Conservation (phyloP, 2,797 vertebrate genomes). For the Eulemur mongoz region DNA sequence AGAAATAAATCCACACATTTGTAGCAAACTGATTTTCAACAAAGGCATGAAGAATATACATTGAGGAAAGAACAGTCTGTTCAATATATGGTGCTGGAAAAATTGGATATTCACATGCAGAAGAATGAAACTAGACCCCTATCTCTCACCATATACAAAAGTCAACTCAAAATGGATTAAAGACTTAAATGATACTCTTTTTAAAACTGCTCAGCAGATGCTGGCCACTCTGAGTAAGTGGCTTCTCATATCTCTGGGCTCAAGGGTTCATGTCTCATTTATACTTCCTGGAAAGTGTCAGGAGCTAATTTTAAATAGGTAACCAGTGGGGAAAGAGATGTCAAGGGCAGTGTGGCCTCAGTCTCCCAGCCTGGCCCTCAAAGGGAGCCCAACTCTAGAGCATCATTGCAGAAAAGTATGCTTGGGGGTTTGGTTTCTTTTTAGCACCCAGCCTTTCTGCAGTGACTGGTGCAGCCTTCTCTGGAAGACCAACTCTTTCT, state of each 20-base stretch:
- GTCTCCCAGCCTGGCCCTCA: neutral
- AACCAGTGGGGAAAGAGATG: neutral
- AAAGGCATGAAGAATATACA: neutral
- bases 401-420: neutral
- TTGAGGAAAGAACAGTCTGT: neutral
- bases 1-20: neutral
- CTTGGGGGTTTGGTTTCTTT: neutral
- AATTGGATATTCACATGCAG: neutral
- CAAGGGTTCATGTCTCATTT: neutral
- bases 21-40: neutral
- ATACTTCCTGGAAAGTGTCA: conserved; percentile 56
- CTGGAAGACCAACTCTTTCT: neutral
- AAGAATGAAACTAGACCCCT: neutral
- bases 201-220: conserved; percentile 17
- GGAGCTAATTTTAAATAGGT: conserved; percentile 30
- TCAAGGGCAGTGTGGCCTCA: neutral
- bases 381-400: neutral
- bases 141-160: neutral
- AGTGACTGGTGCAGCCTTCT: neutral
- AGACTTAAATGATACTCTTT: neutral
- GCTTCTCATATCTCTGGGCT: neutral
- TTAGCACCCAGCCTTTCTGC: neutral
- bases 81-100: neutral
- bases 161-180: neutral
- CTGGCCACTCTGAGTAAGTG: neutral